Base-by-base conservation (phyloP, 2,113 vertebrate species). In the Abramis brama region DNA sequence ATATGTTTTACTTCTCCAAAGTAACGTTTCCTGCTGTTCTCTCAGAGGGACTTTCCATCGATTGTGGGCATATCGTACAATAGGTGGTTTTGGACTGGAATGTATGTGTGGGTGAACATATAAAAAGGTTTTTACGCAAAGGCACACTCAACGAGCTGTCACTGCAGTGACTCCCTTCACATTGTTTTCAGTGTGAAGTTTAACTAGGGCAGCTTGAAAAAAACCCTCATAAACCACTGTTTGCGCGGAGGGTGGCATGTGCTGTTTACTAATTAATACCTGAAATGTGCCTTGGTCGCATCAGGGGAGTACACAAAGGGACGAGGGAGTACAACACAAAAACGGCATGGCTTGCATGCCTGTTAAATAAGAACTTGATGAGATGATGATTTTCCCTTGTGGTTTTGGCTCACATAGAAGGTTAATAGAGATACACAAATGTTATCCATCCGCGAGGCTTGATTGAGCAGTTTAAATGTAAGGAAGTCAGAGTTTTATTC, bases 251-350 rank as follows among this genome's bases (percentile, higher is more conserved):
- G 87, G 86, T 90, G 88, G 80, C 89, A 85, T 83, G 78, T 86
- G n/a, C 15, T n/a, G 74, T 71, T 77, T 86, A 86, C 87, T 91
- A 87, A 92, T 91, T 89, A 88, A 86, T 91, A 85, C 89, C 90
- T 87, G 55, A 84, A 81, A 36, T 9, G 2, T 30, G 47, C 27
- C 6, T 43, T 13, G 50, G 30, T 43, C 60, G 59, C 45, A 71
- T 86, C 57, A 59, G 27, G 59, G 33, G 30, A 78, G 33, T 36
- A 23, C 19, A 27, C 30, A 59, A 39, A 11, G 1, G 74, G 4
- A 11, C 23, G 33, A 47, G 78, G 43, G 83, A 47, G 36, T 23
- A 23, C 52, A 36, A 50, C 30, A 17, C 33, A 73, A 73, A 43
- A 43, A 12, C 11, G 39, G 43, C 52, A 36, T 47, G 71, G 60